Evolutionary conservation across 2,888 invertebrate genomes (phyloP), one percentile per base, ranked within the genome.

Genomic region (Volucella zonaria): DNA sequence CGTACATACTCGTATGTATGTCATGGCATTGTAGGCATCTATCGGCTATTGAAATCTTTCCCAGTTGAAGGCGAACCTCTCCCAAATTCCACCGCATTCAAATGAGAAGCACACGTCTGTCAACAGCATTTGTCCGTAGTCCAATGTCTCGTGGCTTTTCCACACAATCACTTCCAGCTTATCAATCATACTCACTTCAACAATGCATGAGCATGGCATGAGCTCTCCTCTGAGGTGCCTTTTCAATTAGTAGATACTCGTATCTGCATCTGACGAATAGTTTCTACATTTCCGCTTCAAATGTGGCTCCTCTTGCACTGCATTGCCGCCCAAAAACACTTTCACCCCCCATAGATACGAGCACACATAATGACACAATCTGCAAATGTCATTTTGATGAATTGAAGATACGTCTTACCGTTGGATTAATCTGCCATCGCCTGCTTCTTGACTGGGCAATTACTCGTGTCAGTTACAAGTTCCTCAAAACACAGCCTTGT

Each of bases 151-250:
- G 18, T 42, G 52, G 15, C 18, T 67, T 31, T 42, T 45, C 45
- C 45, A 3, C 38, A 23, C 31, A 11, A 10, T 12, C 10, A 15
- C 38, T 58, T 18, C 14, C n/a, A 31, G n/a, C n/a, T 11, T 45
- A 70, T 70, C 68, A 70, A 58, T 70, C 68, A 70, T 70, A 58
- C 49, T 70, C 68, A 70, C 56, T 70, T 70, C 56, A 40, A 31
- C 31, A 31, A 31, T 31, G 31, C 31, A 31, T 23, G 23, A 23
- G 23, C 0, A 23, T 2, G 14, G 10, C 1, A 15, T 14, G 47
- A 23, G 12, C 38, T 38, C 49, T 49, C 31, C 43, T 23, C 43
- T 42, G 58, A 58, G 42, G 40, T 42, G 15, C 40, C 40, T 58
- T 58, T 15, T 54, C 31, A 67, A 43, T 67, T 54, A 43, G 42